Conservation (phyloP, 1,140 invertebrate genomes). For the Cyclargus thomasi region DNA sequence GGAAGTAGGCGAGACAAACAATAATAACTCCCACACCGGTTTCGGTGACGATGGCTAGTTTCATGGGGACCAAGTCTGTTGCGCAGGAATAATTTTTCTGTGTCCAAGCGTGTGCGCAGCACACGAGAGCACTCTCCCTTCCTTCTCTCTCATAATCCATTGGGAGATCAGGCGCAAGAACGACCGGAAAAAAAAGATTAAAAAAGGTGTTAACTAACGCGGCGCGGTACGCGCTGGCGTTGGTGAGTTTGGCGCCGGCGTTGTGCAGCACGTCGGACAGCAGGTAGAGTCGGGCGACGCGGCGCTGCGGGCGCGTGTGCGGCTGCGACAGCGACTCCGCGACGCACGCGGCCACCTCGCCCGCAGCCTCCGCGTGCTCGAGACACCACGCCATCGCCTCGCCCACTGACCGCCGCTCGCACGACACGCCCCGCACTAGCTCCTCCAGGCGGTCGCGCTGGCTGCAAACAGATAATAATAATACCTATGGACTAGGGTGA, state of each 20-base stretch:
- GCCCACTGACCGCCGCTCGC: conserved; percentile 89
- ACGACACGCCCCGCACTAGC: conserved; percentile 89
- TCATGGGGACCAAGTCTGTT: too few species aligned
- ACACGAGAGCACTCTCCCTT: too few species aligned
- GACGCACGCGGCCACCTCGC: conserved; percentile 96
- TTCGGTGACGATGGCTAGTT: too few species aligned
- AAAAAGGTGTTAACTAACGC: conserved; percentile 76
- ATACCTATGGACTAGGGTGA: not conserved
- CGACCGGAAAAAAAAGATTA: not conserved
- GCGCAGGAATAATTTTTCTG: too few species aligned
- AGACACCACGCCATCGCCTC: conserved; percentile 99
- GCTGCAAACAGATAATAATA: conserved; percentile 66
- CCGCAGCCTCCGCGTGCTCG: conserved; percentile 97
- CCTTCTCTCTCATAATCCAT: too few species aligned
- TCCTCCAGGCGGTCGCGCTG: conserved; percentile 95
- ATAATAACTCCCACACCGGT: too few species aligned
- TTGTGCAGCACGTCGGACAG: conserved; percentile 98
- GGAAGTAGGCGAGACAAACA: too few species aligned
- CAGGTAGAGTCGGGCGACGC: conserved; percentile 95
- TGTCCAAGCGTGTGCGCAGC: too few species aligned
- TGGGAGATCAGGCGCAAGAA: too few species aligned
- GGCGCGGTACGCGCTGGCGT: conserved; percentile 96
- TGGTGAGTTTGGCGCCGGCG: conserved; percentile 95
- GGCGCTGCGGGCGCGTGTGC: conserved; percentile 89
- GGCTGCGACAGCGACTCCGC: conserved; percentile 91